These are phyloP conservation scores for Heliocidaris tuberculata DNA, from an alignment of 35 echinoderm and acorn worm genomes.

Conservation along the genomic window DNA sequence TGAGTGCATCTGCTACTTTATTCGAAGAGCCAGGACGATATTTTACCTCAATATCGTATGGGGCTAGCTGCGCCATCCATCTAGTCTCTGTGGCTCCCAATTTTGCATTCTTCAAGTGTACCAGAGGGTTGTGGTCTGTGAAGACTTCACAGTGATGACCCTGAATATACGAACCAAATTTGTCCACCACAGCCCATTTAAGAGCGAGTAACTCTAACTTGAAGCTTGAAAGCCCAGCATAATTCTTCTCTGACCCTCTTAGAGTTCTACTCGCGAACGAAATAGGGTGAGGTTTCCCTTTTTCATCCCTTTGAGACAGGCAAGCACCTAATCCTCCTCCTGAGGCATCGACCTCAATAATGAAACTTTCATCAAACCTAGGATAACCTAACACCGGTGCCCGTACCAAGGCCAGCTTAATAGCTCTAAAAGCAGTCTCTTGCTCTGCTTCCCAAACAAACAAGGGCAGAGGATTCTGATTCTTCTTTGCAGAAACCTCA, in stretches of 20 bases:
- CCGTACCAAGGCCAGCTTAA: background rate
- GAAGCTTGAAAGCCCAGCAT: too few species aligned
- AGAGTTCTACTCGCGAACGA: slow-evolving; percentile 51
- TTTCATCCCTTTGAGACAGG: slow-evolving; percentile 35
- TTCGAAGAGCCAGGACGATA: slow-evolving; percentile 59
- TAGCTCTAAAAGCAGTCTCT: slow-evolving; percentile 37
- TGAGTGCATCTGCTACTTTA: slow-evolving; percentile 62
- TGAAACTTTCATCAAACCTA: slow-evolving; percentile 28
- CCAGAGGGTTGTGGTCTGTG: slow-evolving; percentile 57
- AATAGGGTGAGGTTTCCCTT: slow-evolving; percentile 23
- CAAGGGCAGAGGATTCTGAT: background rate
- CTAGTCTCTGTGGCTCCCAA: slow-evolving; percentile 65
- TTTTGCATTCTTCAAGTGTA: slow-evolving; percentile 45
- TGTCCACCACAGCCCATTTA: too few species aligned
- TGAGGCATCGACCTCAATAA: slow-evolving; percentile 37
- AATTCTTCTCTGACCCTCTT: background rate
- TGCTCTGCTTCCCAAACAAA: slow-evolving; percentile 27
- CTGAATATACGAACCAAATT: slow-evolving; percentile 31
- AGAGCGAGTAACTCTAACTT: too few species aligned
- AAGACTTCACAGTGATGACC: slow-evolving; percentile 19
- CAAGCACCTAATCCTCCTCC: slow-evolving; percentile 26
- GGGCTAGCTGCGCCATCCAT: slow-evolving; percentile 63
- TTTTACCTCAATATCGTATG: slow-evolving; percentile 47
- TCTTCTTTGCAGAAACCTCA: background rate
- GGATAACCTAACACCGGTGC: slow-evolving; percentile 25